phyloP scores from a whole-genome alignment of 64 coral and sea anemone genomes.

The Exaiptasia diaphana region DNA sequence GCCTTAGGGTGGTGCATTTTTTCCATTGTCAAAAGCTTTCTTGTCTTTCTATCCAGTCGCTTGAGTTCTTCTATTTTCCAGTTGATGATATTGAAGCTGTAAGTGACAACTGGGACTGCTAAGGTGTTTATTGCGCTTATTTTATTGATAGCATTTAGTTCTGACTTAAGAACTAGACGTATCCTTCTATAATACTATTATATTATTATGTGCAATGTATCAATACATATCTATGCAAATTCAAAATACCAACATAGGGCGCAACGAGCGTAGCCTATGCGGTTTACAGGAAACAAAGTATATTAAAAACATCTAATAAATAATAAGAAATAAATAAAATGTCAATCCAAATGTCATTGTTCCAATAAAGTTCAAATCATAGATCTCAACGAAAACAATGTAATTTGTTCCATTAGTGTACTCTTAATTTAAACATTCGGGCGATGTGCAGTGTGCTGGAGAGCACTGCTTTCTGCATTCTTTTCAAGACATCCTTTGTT shows the following conservation, averaged over 20 bases:
- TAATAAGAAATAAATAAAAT: too few relatives aligned
- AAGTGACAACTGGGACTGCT: neutral
- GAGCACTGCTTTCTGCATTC: neutral
- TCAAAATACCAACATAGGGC: too few relatives aligned
- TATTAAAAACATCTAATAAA: too few relatives aligned
- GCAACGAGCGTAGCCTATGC: too few relatives aligned
- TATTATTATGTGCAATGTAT: too few relatives aligned
- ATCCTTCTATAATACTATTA: neutral
- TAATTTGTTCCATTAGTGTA: too few relatives aligned
- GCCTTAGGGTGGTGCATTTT: neutral
- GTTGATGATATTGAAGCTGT: neutral
- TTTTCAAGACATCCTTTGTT: neutral
- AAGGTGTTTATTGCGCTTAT: neutral
- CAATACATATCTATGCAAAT: too few relatives aligned
- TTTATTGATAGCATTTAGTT: neutral
- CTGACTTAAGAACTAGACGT: neutral
- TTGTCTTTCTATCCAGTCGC: neutral
- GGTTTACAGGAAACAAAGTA: too few relatives aligned
- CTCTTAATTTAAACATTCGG: neutral
- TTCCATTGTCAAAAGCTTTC: constrained; percentile 3
- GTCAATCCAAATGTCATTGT: too few relatives aligned
- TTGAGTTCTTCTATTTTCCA: neutral
- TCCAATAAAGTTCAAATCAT: too few relatives aligned
- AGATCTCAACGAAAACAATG: too few relatives aligned
- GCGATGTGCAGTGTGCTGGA: neutral